Evolutionary conservation across 2,888 invertebrate genomes (phyloP).

Genomic region (Junonia oenone): DNA sequence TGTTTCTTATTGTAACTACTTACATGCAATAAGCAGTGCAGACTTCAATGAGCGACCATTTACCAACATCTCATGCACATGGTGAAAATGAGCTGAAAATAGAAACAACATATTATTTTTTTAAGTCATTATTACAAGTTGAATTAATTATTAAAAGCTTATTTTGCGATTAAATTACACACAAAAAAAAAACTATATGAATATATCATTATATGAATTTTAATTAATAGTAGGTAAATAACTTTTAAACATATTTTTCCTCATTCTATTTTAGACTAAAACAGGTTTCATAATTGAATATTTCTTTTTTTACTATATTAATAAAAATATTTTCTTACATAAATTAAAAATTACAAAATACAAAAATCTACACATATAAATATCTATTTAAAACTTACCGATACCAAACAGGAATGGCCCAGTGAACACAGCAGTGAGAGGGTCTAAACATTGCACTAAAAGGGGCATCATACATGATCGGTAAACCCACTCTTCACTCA

Average conservation of each 20-base stretch:
- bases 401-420: conserved; percentile 96
- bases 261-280: no score
- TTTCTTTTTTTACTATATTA: neutral
- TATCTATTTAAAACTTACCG: conserved; percentile 66
- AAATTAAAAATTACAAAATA: no score
- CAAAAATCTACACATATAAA: neutral
- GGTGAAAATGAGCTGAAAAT: conserved; percentile 92
- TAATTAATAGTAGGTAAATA: no score
- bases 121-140: no score
- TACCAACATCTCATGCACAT: conserved; percentile 89
- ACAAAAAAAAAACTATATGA: no score
- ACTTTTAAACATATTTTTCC: no score
- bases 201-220: no score
- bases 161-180: no score
- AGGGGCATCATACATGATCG: conserved; percentile 96
- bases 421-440: conserved; percentile 87
- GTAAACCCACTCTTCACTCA: conserved; percentile 97
- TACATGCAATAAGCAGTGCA: conserved; percentile 80
- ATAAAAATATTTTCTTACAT: no score
- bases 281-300: no score
- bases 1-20: conserved; percentile 43
- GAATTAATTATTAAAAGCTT: no score
- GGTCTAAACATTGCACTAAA: conserved; percentile 88
- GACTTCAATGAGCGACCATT: conserved; percentile 84
- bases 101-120: conserved; percentile 10